Conservation (phyloP, 2,797 vertebrate species). For the Helarctos malayanus region DNA sequence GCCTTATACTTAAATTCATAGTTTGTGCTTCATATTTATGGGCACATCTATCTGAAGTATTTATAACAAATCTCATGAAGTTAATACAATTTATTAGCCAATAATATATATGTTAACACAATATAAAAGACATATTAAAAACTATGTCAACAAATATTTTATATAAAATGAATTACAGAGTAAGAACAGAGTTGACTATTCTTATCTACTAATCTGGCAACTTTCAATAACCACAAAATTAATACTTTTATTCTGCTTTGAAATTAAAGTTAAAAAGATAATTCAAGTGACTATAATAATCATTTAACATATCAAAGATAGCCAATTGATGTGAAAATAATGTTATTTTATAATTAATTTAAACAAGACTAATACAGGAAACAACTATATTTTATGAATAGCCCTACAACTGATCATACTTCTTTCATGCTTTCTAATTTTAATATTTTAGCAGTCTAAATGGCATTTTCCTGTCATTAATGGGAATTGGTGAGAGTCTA, state of each 20-base stretch:
- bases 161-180: slow-evolving; percentile 16
- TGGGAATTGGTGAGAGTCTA: background rate
- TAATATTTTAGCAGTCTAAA: slow-evolving; percentile 41
- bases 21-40: background rate
- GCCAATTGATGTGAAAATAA: background rate
- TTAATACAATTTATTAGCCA: background rate
- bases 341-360: slow-evolving; percentile 27
- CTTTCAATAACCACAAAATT: background rate
- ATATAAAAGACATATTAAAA: background rate
- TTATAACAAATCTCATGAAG: background rate
- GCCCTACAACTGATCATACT: background rate
- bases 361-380: background rate
- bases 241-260: background rate
- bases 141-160: background rate
- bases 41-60: background rate
- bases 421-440: slow-evolving; percentile 17
- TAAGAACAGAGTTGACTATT: background rate
- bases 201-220: background rate
- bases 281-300: background rate
- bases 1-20: background rate
- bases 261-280: slow-evolving; percentile 31
- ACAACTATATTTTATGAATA: background rate
- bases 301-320: background rate
- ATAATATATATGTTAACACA: background rate
- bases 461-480: background rate